phyloP scores from a whole-genome alignment of 2,113 vertebrate species.

The Anser cygnoides region DNA sequence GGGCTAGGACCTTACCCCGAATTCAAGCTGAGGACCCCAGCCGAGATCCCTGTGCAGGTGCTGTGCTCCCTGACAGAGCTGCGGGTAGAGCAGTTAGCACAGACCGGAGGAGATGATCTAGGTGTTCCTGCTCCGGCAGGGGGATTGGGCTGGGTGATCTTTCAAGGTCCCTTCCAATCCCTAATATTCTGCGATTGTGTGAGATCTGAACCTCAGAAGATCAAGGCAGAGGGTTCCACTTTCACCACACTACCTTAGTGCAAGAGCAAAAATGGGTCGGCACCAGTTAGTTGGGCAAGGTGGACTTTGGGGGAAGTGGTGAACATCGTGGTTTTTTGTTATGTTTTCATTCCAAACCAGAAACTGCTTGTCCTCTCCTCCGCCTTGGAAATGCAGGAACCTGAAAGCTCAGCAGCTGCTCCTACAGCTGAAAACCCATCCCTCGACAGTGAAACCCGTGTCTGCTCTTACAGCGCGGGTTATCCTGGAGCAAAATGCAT shows the following conservation, averaged over 20 bases:
- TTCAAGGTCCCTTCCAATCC: no score
- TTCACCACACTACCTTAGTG: not conserved
- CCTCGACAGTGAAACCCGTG: not conserved
- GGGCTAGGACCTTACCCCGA: not conserved
- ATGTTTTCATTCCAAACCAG: not conserved
- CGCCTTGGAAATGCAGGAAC: not conserved
- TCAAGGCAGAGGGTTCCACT: not conserved
- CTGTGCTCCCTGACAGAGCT: not conserved
- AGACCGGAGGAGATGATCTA: not conserved
- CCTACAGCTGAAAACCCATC: not conserved
- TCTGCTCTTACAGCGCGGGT: not conserved
- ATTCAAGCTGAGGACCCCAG: not conserved
- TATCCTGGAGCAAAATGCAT: not conserved
- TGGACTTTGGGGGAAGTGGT: not conserved
- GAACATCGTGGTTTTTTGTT: not conserved
- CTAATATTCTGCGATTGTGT: no score
- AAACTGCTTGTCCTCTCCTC: fast-evolving
- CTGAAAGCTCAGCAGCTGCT: not conserved
- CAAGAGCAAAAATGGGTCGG: not conserved
- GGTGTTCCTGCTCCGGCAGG: no score
- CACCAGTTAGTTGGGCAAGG: not conserved
- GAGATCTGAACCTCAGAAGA: not conserved
- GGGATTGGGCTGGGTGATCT: no score
- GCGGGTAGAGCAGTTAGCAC: not conserved
- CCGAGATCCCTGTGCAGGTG: fast-evolving